These are phyloP conservation scores for Andrena marginata DNA, from an alignment of 2,888 invertebrate genomes.

Conservation along the genomic window DNA sequence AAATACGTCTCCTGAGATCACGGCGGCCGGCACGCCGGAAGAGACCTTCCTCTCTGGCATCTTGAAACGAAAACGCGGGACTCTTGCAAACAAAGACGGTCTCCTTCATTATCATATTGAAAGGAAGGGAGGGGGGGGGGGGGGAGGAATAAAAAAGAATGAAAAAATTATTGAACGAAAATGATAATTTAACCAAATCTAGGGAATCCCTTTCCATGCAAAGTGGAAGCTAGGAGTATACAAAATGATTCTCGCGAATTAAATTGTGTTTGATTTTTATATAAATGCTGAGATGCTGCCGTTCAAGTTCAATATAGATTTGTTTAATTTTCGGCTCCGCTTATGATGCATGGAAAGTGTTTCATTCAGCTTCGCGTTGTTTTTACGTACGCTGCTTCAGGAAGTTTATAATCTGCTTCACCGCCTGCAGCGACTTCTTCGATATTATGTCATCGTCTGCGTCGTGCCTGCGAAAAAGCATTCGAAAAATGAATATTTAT, in stretches of 20 bases:
- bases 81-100: not conserved
- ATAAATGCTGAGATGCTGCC: not conserved
- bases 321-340: not conserved
- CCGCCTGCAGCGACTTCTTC: slow-evolving; percentile 83
- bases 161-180: not conserved
- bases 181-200: not conserved
- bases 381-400: slow-evolving; percentile 84
- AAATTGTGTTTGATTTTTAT: not conserved
- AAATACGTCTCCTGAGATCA: slow-evolving; percentile 71
- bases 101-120: not conserved
- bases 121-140: not conserved
- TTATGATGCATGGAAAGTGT: not conserved
- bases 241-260: not conserved
- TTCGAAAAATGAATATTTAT: not conserved
- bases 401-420: slow-evolving; percentile 82
- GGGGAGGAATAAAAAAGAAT: not conserved
- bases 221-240: not conserved
- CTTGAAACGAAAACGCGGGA: slow-evolving; percentile 57
- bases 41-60: slow-evolving; percentile 78
- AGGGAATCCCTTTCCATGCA: not conserved
- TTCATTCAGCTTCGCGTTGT: not conserved
- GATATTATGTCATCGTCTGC: slow-evolving; percentile 83
- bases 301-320: not conserved
- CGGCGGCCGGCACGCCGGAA: slow-evolving; percentile 76
- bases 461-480: slow-evolving; percentile 64